These are phyloP conservation scores for Xyrauchen texanus DNA, from an alignment of 2,113 vertebrate species.

Conservation along the genomic window DNA sequence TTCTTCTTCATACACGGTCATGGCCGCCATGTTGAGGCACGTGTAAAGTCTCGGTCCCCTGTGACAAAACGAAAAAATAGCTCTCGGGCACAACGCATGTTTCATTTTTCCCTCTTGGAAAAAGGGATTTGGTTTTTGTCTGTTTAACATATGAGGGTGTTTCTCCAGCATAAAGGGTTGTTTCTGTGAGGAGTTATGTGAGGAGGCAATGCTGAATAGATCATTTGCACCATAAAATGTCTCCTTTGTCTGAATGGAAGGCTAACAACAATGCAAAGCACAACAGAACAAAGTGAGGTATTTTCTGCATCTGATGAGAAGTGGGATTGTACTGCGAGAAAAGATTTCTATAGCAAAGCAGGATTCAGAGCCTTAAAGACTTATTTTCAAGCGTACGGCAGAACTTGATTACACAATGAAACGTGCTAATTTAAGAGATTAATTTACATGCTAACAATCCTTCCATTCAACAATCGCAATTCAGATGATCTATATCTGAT, in stretches of 20 bases:
- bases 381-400: slow-evolving; percentile 29
- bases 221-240: slow-evolving; percentile 53
- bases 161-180: slow-evolving; percentile 38
- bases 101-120: slow-evolving; percentile 26
- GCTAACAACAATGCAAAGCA: slow-evolving; percentile 49
- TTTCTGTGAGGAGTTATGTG: slow-evolving; percentile 45
- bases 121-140: slow-evolving; percentile 40
- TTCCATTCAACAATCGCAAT: slow-evolving; percentile 29
- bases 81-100: slow-evolving; percentile 39
- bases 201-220: slow-evolving; percentile 52
- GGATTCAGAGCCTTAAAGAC: slow-evolving; percentile 42
- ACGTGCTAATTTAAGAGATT: slow-evolving; percentile 48
- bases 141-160: slow-evolving; percentile 52
- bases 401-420: slow-evolving; percentile 43
- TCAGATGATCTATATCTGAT: slow-evolving; percentile 12
- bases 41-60: slow-evolving; percentile 52
- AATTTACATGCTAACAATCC: slow-evolving; percentile 42
- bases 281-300: slow-evolving; percentile 53
- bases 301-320: slow-evolving; percentile 47
- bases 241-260: slow-evolving; percentile 57
- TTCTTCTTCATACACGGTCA: slow-evolving; percentile 37
- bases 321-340: slow-evolving; percentile 42
- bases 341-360: slow-evolving; percentile 47
- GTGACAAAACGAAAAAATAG: slow-evolving; percentile 44
- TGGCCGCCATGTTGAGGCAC: slow-evolving; percentile 49